Percentiles rank a stretch among this genome's conserved stretches.
Evolutionary conservation across 2,797 vertebrate species (phyloP).

Genomic region (Coregonus sp.): DNA sequence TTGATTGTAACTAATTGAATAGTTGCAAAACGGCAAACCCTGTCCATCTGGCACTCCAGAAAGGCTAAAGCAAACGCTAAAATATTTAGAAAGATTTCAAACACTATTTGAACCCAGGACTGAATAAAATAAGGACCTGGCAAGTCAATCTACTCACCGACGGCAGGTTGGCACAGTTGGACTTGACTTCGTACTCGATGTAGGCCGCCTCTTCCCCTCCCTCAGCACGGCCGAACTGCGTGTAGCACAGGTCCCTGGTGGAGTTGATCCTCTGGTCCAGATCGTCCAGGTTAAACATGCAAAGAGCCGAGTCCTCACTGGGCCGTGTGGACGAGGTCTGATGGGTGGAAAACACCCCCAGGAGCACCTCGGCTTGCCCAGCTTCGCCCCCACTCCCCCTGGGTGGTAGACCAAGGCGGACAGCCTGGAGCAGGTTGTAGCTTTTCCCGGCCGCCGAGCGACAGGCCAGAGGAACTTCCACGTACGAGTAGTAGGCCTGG

Average conservation of each 20-base stretch:
- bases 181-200: constrained; percentile 96
- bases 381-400: constrained; percentile 29
- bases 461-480: constrained; percentile 91
- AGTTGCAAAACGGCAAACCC: neutral
- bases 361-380: constrained; percentile 75
- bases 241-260: constrained; percentile 94
- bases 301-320: constrained; percentile 90
- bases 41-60: neutral
- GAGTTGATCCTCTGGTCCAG: constrained; percentile 85
- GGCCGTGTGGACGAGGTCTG: constrained; percentile 75
- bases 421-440: constrained; percentile 90
- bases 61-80: neutral
- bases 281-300: constrained; percentile 86
- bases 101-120: no score
- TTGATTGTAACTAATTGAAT: neutral
- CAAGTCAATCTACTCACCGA: constrained; percentile 76
- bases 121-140: no score
- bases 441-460: constrained; percentile 73
- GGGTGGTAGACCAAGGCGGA: constrained; percentile 77
- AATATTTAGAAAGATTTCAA: neutral
- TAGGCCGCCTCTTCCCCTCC: constrained; percentile 84
- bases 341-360: constrained; percentile 86
- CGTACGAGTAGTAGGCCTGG: constrained; percentile 93
- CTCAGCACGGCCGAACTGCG: constrained; percentile 81
- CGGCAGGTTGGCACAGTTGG: constrained; percentile 91